Conservation (phyloP, 1,140 invertebrate species). For the Macrosteles quadrilineatus region DNA sequence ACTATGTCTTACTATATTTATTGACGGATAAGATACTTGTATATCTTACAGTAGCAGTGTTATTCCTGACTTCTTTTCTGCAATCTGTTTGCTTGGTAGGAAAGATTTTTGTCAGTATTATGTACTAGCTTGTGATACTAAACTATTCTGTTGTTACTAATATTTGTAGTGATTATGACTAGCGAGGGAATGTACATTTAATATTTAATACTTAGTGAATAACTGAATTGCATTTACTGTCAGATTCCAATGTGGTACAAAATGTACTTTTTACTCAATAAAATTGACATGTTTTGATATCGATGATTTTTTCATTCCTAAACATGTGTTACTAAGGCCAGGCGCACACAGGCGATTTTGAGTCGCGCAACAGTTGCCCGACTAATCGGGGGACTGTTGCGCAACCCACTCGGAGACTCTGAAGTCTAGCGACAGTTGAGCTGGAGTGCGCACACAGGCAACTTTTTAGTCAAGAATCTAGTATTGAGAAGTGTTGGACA, state of each 20-base stretch:
- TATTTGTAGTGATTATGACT: not conserved
- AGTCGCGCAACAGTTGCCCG: too few species aligned
- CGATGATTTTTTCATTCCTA: not conserved
- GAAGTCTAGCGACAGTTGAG: too few species aligned
- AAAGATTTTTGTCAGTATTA: constrained; percentile 11
- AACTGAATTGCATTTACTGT: constrained; percentile 13
- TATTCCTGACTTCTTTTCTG: not conserved
- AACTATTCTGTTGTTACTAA: constrained; percentile 16
- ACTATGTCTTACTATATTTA: too few species aligned
- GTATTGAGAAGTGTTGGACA: too few species aligned
- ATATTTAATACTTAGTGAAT: constrained; percentile 4
- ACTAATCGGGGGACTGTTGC: too few species aligned
- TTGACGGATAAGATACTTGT: too few species aligned
- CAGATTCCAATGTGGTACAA: not conserved
- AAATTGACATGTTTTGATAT: constrained; percentile 4
- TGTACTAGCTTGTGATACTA: constrained; percentile 10
- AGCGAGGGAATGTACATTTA: not conserved
- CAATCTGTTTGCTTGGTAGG: not conserved
- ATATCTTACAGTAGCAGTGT: too few species aligned
- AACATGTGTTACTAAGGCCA: too few species aligned
- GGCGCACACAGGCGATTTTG: too few species aligned
- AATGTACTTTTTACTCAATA: not conserved
- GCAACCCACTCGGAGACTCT: too few species aligned
- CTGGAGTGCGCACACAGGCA: too few species aligned
- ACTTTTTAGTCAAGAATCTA: too few species aligned